Conservation (phyloP, 1,140 invertebrate genomes). For the Mizuhopecten yessoensis region DNA sequence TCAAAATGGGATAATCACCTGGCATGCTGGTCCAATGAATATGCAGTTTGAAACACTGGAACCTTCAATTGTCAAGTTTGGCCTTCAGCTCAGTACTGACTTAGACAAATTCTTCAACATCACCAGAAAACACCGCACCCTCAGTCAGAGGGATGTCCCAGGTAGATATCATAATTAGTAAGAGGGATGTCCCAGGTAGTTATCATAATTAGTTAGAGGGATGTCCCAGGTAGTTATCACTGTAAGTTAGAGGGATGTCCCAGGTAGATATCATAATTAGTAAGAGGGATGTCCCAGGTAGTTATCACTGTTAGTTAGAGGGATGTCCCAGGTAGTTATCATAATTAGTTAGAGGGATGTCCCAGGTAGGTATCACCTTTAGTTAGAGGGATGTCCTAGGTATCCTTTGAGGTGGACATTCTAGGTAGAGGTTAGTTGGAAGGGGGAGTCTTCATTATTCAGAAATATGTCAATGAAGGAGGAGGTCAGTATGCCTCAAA, state of each 20-base stretch:
- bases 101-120: slow-evolving; percentile 75
- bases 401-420: background rate
- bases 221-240: background rate
- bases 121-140: slow-evolving; percentile 63
- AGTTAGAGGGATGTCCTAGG: background rate
- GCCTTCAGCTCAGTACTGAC: slow-evolving; percentile 70
- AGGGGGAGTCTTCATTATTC: too few relatives aligned
- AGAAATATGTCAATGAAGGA: too few relatives aligned
- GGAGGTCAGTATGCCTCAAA: too few relatives aligned
- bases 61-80: slow-evolving; percentile 67
- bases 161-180: slow-evolving; percentile 60
- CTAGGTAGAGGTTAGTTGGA: background rate
- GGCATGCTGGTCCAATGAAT: slow-evolving; percentile 81
- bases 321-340: background rate
- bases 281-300: background rate
- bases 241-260: background rate
- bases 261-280: background rate
- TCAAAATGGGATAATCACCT: slow-evolving; percentile 72
- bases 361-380: background rate
- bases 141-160: slow-evolving; percentile 81
- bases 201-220: background rate
- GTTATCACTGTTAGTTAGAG: background rate
- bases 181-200: background rate
- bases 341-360: background rate
- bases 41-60: slow-evolving; percentile 77